A percentile compares a stretch with the other conserved stretches of the same genome.
These are phyloP conservation scores for Trisateles emortualis DNA, from an alignment of 2,888 invertebrate species.

Conservation along the genomic window DNA sequence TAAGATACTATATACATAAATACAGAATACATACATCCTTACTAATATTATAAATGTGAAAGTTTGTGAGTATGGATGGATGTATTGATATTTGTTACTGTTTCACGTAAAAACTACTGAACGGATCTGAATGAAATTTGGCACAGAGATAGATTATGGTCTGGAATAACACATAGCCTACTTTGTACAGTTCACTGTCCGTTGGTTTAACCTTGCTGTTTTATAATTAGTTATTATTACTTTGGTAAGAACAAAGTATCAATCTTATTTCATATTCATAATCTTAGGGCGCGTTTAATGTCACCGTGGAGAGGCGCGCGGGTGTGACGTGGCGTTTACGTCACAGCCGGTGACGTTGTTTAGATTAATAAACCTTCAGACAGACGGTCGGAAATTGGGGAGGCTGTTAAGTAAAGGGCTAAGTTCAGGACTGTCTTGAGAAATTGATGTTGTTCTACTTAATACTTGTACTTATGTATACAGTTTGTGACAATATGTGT, in stretches of 20 bases:
- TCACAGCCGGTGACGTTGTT: slow-evolving; percentile 24
- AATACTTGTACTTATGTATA: slow-evolving; percentile 8
- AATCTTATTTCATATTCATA: not conserved
- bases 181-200: slow-evolving; percentile 1
- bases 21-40: no score
- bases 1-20: no score
- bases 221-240: slow-evolving; percentile 10
- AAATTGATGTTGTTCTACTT: slow-evolving; percentile 12
- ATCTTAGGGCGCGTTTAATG: slow-evolving; percentile 4
- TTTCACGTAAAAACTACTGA: no score
- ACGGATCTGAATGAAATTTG: no score
- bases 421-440: slow-evolving; percentile 15
- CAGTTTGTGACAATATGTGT: not conserved
- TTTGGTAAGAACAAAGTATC: not conserved
- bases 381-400: slow-evolving; percentile 12
- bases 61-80: no score
- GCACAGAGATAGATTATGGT: no score
- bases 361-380: slow-evolving; percentile 36
- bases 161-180: no score
- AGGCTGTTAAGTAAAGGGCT: slow-evolving; percentile 20
- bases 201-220: not conserved
- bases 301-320: slow-evolving; percentile 9
- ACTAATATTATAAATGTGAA: no score
- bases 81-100: no score
- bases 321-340: slow-evolving; percentile 14